Conservation (phyloP, 2,888 invertebrate species). For the Mythimna pallens region DNA sequence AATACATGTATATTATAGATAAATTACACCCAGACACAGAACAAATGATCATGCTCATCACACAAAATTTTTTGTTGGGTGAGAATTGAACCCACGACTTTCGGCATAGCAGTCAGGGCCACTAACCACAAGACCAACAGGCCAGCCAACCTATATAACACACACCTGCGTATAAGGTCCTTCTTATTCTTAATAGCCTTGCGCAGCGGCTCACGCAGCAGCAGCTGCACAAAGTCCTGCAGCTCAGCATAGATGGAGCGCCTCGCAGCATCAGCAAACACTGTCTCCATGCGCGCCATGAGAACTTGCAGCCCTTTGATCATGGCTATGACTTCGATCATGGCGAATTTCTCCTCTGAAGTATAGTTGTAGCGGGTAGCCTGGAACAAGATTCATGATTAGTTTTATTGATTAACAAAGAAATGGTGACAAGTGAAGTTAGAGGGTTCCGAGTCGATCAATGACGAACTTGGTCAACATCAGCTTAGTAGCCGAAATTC, state of each 20-base stretch:
- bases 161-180: constrained; percentile 95
- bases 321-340: constrained; percentile 99
- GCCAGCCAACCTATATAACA: constrained; percentile 89
- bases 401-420: too few relatives aligned
- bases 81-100: too few relatives aligned
- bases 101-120: too few relatives aligned
- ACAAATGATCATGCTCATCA: too few relatives aligned
- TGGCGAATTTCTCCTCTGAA: constrained; percentile 98
- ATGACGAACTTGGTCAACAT: too few relatives aligned
- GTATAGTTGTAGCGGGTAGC: constrained; percentile 99
- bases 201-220: constrained; percentile 96
- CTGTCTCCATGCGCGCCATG: constrained; percentile 99
- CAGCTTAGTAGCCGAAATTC: too few relatives aligned
- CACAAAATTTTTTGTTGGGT: too few relatives aligned
- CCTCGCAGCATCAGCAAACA: constrained; percentile 89
- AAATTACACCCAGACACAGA: too few relatives aligned
- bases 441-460: too few relatives aligned
- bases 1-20: too few relatives aligned
- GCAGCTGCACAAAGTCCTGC: constrained; percentile 98
- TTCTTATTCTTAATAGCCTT: constrained; percentile 99
- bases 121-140: too few relatives aligned
- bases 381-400: constrained; percentile 78
- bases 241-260: constrained; percentile 98
- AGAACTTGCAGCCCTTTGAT: constrained; percentile 99
- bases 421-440: too few relatives aligned